Percentiles rank a stretch among this genome's conserved stretches.
These are phyloP conservation scores for Turdus rufiventris DNA, from an alignment of 2,113 vertebrate genomes.

Conservation along the genomic window DNA sequence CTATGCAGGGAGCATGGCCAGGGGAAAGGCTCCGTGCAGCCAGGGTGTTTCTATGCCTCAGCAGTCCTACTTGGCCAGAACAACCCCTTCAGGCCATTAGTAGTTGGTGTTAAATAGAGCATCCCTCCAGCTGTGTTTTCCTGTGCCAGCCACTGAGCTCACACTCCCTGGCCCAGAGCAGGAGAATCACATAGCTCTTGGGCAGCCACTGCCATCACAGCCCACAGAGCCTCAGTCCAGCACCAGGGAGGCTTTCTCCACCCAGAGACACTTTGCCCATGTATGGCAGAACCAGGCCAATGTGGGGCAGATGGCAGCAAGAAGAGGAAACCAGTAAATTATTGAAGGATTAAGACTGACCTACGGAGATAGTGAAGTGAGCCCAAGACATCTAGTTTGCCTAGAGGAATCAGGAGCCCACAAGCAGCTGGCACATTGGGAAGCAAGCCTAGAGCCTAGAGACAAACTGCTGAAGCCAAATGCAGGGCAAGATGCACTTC, in stretches of 20 bases:
- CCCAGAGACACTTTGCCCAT: background rate
- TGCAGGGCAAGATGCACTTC: background rate
- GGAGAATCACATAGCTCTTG: background rate
- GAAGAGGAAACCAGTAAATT: background rate
- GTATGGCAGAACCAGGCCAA: background rate
- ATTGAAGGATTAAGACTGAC: background rate
- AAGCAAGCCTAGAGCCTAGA: background rate
- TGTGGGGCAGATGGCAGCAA: background rate
- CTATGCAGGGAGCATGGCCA: conserved; percentile 1
- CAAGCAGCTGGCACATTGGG: background rate
- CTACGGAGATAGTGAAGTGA: background rate
- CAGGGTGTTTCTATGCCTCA: conserved; percentile 22
- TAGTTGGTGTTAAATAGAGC: conserved; percentile 14
- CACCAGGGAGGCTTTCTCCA: background rate
- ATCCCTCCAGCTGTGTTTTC: conserved; percentile 9
- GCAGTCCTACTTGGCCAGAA: conserved; percentile 32
- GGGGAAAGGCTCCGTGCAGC: background rate
- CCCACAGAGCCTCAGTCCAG: rapidly evolving
- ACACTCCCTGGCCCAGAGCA: background rate
- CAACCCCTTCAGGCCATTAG: background rate
- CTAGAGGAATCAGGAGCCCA: background rate
- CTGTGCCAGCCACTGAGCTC: conserved; percentile 31
- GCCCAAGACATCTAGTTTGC: background rate
- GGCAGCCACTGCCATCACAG: rapidly evolving
- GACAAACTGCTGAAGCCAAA: background rate